A percentile compares a stretch with the other conserved stretches of the same genome.
phyloP scores from a whole-genome alignment of 2,888 invertebrate genomes.

The Eristalinus sepulchralis region DNA sequence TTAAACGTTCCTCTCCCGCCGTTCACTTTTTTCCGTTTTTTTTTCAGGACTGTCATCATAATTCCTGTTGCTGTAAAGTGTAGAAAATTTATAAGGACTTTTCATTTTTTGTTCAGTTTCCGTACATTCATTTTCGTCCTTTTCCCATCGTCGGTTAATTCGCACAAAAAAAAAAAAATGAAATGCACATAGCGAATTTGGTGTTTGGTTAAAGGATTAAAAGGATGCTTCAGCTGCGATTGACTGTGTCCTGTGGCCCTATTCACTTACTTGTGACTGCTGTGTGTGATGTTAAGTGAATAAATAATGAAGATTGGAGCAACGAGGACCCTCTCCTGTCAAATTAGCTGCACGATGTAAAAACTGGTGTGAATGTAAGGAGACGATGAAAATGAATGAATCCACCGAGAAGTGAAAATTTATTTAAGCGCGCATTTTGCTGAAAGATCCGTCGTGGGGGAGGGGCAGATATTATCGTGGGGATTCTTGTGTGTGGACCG shows the following conservation, averaged over 20 bases:
- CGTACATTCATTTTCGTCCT: not conserved
- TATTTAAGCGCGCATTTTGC: conserved; percentile 43
- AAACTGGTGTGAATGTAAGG: not conserved
- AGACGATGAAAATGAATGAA: not conserved
- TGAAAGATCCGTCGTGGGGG: conserved; percentile 29
- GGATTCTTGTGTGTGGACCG: conserved; percentile 8
- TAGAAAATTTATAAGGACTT: conserved; percentile 54
- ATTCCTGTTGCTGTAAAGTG: conserved; percentile 36
- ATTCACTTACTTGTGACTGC: conserved; percentile 55
- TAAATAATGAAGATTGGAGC: conserved; percentile 59
- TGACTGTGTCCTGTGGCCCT: conserved; percentile 53
- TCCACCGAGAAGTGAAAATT: conserved; percentile 40
- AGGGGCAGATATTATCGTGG: conserved; percentile 16
- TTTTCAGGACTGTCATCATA: conserved; percentile 1
- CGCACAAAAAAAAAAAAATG: conserved; percentile 5
- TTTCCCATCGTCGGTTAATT: conserved; percentile 2
- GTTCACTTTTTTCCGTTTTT: not conserved
- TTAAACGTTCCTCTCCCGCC: not conserved
- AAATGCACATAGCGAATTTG: conserved; percentile 28
- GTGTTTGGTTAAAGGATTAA: conserved; percentile 55
- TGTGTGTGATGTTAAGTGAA: conserved; percentile 53
- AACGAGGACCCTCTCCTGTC: conserved; percentile 28
- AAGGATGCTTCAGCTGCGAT: conserved; percentile 36
- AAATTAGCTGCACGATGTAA: conserved; percentile 52
- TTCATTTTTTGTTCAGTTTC: conserved; percentile 39